Base-by-base conservation (phyloP, 2,113 vertebrate species). In the Colossoma macropomum region DNA sequence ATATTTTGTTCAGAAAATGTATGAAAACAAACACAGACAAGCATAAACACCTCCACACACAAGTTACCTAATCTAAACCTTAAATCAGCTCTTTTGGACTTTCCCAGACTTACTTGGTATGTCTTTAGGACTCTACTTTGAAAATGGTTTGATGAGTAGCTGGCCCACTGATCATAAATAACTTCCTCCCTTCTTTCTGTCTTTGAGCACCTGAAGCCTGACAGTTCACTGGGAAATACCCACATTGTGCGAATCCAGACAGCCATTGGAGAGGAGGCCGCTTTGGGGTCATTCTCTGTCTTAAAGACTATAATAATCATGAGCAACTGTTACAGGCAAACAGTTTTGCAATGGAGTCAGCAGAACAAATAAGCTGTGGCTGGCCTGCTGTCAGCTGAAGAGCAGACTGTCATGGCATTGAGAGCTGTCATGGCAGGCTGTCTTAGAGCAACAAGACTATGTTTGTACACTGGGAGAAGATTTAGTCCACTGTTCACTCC, bases 41-140 rank as follows among this genome's bases (percentile, higher is more conserved):
- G 41, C 41, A 45, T 9, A 45, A 45, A 52, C 50, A 52, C 50
- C 17, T 70, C 7, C 75, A 62, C 59, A 4, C 27, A 19, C 69
- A 48, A 4, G 16, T 54, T 23, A 71, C 73, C 84, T 90, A 77
- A 60, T n/a, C 90, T 81, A 66, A 77, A 84, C 84, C 74, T 27
- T 50, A 70, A 81, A 88, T 79, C 59, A 87, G 34, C 74, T 45
- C 87, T 83, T 89, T 66, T 88, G 92, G 92, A 93, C 78, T 93
- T 86, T 92, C 78, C 91, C 85, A 77, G 77, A 81, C 45, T 82
- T 88, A 77, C 28, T 25, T 27, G 28, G n/a, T 54, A 27, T 62
- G 23, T 45, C 41, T 27, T 32, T 48, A 52, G 66, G 38, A 72
- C 34, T 62, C 27, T 19, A 10, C 15, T 60, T 63, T 62, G 52